These are phyloP conservation scores for Probaryconus sp. DNA, from an alignment of 1,140 invertebrate species.

Conservation along the genomic window DNA sequence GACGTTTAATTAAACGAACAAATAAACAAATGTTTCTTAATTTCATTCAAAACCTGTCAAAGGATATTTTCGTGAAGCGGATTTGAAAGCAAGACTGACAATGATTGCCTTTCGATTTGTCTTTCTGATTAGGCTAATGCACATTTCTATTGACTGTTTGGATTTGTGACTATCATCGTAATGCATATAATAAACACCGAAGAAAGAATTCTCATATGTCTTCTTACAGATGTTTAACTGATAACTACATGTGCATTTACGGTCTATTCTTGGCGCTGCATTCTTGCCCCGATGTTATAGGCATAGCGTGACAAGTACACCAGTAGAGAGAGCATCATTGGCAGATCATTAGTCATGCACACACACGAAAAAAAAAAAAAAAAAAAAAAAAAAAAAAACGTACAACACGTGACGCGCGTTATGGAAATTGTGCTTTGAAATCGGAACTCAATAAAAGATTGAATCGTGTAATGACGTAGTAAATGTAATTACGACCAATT, in stretches of 20 bases:
- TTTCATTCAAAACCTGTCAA: too few relatives aligned
- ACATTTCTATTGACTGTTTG: slow-evolving; percentile 29
- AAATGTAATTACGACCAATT: slow-evolving; percentile 22
- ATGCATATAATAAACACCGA: neutral
- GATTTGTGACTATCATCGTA: slow-evolving; percentile 28
- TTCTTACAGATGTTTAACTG: slow-evolving; percentile 36
- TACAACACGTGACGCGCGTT: slow-evolving; percentile 26
- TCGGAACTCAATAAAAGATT: slow-evolving; percentile 31
- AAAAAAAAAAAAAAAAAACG: too few relatives aligned
- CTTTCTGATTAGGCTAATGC: slow-evolving; percentile 19
- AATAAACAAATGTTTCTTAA: too few relatives aligned
- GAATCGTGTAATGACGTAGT: slow-evolving; percentile 21
- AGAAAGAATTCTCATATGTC: slow-evolving; percentile 26
- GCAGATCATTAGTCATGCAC: slow-evolving; percentile 46
- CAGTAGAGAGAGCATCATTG: slow-evolving; percentile 47
- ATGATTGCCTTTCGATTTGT: slow-evolving; percentile 11
- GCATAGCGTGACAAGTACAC: slow-evolving; percentile 45
- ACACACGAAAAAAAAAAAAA: too few relatives aligned
- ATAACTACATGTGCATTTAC: slow-evolving; percentile 50
- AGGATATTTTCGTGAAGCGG: too few relatives aligned
- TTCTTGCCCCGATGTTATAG: slow-evolving; percentile 34
- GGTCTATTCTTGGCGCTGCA: slow-evolving; percentile 46
- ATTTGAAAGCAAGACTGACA: neutral
- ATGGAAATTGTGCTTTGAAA: slow-evolving; percentile 29
- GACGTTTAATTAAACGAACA: too few relatives aligned